Evolutionary conservation across 2,797 vertebrate species (phyloP).

Genomic region (Monodelphis domestica): DNA sequence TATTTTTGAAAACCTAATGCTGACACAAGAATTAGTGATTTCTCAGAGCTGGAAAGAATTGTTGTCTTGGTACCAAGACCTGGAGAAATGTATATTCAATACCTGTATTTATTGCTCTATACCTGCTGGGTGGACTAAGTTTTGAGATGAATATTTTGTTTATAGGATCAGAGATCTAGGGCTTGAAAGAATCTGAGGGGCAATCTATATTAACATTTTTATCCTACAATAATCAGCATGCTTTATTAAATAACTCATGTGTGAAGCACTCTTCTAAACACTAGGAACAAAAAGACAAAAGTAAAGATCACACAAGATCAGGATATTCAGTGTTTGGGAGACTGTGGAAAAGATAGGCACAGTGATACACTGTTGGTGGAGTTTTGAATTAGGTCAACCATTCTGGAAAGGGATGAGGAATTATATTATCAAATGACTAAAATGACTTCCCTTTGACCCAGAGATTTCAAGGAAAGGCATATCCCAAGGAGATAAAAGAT

Average conservation of each 20-base stretch:
- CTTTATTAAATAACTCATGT: not conserved
- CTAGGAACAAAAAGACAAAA: not conserved
- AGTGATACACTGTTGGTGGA: not conserved
- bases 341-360: not conserved
- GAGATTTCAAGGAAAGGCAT: not conserved
- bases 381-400: not conserved
- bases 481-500: not conserved
- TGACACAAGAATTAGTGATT: slow-evolving; percentile 30
- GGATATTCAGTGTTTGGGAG: not conserved
- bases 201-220: not conserved
- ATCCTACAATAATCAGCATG: not conserved
- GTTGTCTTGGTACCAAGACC: slow-evolving; percentile 51
- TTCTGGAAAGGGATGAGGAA: not conserved
- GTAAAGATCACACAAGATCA: not conserved
- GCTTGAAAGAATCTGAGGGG: not conserved
- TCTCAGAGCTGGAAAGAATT: slow-evolving; percentile 7
- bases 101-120: slow-evolving; percentile 18
- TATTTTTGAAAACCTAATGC: slow-evolving; percentile 18
- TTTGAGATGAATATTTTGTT: slow-evolving; percentile 59
- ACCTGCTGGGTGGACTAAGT: slow-evolving; percentile 1
- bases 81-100: slow-evolving; percentile 20
- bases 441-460: not conserved
- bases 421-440: not conserved
- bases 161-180: not conserved
- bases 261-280: not conserved